Evolutionary conservation across 2,888 invertebrate species (phyloP).

Genomic region (Idaea aversata): DNA sequence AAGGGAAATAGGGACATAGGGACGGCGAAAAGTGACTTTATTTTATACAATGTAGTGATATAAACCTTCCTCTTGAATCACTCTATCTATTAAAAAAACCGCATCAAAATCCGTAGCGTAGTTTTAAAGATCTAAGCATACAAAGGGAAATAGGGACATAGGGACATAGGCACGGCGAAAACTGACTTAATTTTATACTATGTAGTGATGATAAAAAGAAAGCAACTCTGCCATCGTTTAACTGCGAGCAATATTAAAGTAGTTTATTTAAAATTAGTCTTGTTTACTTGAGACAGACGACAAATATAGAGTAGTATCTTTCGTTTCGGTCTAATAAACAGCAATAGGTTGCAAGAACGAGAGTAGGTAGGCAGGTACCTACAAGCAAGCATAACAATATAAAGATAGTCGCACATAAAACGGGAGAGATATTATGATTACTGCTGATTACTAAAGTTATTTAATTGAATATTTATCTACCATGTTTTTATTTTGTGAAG

Average conservation of each 20-base stretch:
- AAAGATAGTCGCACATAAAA: not conserved
- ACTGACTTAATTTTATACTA: too few species aligned
- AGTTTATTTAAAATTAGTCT: not conserved
- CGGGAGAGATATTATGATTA: not conserved
- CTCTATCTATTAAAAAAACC: too few species aligned
- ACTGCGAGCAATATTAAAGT: not conserved
- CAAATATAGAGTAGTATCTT: constrained; percentile 25
- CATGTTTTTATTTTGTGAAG: too few species aligned
- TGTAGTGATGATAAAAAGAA: not conserved
- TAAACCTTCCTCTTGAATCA: too few species aligned
- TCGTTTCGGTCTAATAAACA: constrained; percentile 30
- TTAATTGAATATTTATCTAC: too few species aligned
- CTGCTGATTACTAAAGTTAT: not conserved
- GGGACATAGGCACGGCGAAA: too few species aligned
- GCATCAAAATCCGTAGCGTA: too few species aligned
- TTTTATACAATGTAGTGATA: too few species aligned
- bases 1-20: too few species aligned
- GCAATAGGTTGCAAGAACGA: not conserved
- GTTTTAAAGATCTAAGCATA: too few species aligned
- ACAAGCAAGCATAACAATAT: not conserved
- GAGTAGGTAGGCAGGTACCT: not conserved
- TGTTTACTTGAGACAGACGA: constrained; percentile 7
- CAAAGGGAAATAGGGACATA: too few species aligned
- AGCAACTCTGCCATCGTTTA: not conserved
- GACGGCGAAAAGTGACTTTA: too few species aligned